Conservation (phyloP, 2,113 vertebrate genomes). For the Phoxinus phoxinus region DNA sequence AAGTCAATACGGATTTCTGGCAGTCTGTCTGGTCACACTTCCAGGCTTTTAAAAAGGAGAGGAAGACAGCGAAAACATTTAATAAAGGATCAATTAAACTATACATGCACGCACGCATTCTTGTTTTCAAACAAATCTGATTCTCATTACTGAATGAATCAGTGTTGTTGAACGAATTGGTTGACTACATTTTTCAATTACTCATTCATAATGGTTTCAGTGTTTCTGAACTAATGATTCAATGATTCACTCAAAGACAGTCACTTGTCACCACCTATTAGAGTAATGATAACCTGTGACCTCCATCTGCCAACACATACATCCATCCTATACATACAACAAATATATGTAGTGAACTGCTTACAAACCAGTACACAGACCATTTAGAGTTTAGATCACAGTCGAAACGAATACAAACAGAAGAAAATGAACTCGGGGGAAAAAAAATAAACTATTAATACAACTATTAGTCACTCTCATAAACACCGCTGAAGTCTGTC, state of each 20-base stretch:
- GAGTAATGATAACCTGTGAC: not conserved
- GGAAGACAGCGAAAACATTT: not conserved
- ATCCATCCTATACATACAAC: not conserved
- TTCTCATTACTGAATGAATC: not conserved
- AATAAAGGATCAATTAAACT: not conserved
- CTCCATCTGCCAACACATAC: not conserved
- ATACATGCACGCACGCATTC: too few species aligned
- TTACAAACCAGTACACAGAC: not conserved
- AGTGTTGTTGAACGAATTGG: not conserved
- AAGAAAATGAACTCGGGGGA: not conserved
- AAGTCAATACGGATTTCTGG: constrained; percentile 9
- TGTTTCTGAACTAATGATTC: not conserved
- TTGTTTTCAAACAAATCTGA: not conserved
- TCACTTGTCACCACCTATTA: not conserved
- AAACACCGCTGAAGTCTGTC: constrained; percentile 12
- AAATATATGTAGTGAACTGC: not conserved
- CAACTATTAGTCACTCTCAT: constrained; percentile 27
- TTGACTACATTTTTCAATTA: not conserved
- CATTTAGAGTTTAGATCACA: not conserved
- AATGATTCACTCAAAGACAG: not conserved
- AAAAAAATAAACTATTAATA: constrained; percentile 23
- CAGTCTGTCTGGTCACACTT: constrained; percentile 12
- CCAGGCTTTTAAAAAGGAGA: not conserved
- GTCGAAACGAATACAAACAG: not conserved
- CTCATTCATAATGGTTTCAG: not conserved